These are phyloP conservation scores for Epinephelus moara DNA, from an alignment of 2,113 vertebrate genomes.

Conservation along the genomic window DNA sequence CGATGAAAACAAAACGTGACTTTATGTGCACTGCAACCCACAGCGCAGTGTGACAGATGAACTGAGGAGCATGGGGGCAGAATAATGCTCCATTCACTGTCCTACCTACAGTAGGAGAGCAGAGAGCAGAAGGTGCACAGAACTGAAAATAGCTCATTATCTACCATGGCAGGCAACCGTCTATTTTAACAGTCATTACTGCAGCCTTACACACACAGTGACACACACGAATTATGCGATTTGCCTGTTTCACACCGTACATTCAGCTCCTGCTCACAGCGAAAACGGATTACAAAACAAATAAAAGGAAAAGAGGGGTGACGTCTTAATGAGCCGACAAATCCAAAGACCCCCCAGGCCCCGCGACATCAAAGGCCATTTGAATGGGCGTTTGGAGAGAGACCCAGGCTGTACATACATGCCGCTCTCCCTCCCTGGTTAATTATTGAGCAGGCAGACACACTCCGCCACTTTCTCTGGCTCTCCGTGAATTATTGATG, in stretches of 20 bases:
- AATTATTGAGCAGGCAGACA: conserved; percentile 86
- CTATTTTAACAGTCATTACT: conserved; percentile 60
- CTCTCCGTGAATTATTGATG: conserved; percentile 86
- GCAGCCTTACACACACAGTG: conserved; percentile 31
- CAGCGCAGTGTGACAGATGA: conserved; percentile 33
- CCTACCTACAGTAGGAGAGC: conserved; percentile 47
- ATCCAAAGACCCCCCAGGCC: conserved; percentile 72
- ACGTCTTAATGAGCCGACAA: conserved; percentile 83
- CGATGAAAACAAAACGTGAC: conserved; percentile 50
- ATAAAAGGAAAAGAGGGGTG: conserved; percentile 77
- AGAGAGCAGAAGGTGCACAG: conserved; percentile 42
- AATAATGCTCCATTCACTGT: conserved; percentile 36
- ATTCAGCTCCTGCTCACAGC: conserved; percentile 46
- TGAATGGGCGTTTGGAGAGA: conserved; percentile 77
- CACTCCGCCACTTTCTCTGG: conserved; percentile 80
- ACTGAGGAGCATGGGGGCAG: conserved; percentile 16
- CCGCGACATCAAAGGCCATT: conserved; percentile 78
- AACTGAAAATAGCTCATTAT: conserved; percentile 77
- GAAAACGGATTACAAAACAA: conserved; percentile 80
- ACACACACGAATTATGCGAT: conserved; percentile 57
- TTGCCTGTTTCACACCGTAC: conserved; percentile 37
- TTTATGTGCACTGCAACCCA: conserved; percentile 19
- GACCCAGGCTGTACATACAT: conserved; percentile 79
- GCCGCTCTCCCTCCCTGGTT: conserved; percentile 77
- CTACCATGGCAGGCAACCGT: conserved; percentile 48